Percentiles rank a stretch among this genome's conserved stretches.
phyloP scores from a whole-genome alignment of 2,888 invertebrate species.

The Pachliopta kotzebuea region DNA sequence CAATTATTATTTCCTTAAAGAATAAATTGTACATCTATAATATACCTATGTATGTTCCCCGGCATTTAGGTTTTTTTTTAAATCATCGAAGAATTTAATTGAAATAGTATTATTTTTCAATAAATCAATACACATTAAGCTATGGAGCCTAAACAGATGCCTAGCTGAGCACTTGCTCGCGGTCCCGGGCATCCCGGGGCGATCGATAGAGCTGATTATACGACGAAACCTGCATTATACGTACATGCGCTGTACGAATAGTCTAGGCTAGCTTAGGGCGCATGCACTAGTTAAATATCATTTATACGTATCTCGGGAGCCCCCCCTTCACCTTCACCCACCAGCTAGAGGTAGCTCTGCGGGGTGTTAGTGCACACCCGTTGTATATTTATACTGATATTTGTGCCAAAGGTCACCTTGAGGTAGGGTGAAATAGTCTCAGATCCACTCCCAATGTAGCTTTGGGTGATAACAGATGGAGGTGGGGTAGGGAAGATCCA shows the following conservation, averaged over 20 bases:
- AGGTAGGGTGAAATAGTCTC: background rate
- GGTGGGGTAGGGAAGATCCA: background rate
- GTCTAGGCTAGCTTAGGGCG: conserved; percentile 5
- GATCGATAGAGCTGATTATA: conserved; percentile 10
- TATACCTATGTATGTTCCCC: no score
- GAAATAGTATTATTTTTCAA: no score
- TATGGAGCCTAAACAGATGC: background rate
- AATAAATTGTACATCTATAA: no score
- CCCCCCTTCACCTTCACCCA: background rate
- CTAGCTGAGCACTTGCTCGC: background rate
- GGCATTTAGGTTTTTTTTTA: no score
- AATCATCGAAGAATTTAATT: no score
- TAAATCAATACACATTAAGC: background rate
- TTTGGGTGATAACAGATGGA: background rate
- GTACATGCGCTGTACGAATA: background rate
- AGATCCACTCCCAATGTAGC: background rate
- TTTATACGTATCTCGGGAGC: background rate
- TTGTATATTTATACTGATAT: background rate
- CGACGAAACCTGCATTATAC: background rate
- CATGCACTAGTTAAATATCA: background rate
- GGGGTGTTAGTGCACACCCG: background rate
- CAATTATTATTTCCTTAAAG: no score
- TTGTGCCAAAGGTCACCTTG: background rate
- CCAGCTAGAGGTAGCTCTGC: background rate
- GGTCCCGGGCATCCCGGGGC: background rate